Percentiles rank a stretch among this genome's conserved stretches.
Evolutionary conservation across 2,888 invertebrate genomes (phyloP).

Genomic region (Drosophila hamatofila): DNA sequence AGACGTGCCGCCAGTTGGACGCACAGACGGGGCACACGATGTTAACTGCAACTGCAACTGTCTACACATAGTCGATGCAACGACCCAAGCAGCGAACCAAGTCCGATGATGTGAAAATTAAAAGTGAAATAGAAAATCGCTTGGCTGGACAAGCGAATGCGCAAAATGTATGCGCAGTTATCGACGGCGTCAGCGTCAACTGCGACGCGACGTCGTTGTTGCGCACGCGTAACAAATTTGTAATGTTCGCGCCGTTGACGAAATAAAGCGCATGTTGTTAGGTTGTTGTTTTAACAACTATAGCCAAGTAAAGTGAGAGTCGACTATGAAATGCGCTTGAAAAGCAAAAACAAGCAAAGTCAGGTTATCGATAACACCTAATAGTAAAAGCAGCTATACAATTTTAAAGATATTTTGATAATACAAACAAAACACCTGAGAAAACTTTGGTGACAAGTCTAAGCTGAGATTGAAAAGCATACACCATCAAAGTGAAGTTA

Average conservation of each 20-base stretch:
- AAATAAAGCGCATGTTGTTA: conserved; percentile 27
- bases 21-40: conserved; percentile 36
- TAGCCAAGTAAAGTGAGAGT: conserved; percentile 7
- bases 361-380: conserved; percentile 11
- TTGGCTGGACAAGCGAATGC: conserved; percentile 37
- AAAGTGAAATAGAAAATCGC: conserved; percentile 48
- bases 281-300: conserved; percentile 1
- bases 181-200: conserved; percentile 3
- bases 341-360: not conserved
- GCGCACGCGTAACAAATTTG: conserved; percentile 73
- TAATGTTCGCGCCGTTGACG: conserved; percentile 58
- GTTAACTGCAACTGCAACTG: conserved; percentile 55
- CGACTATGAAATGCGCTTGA: conserved; percentile 39
- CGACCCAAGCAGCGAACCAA: conserved; percentile 12
- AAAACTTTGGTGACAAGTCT: too few relatives aligned
- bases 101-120: conserved; percentile 40
- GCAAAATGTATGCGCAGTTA: conserved; percentile 29
- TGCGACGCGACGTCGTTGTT: conserved; percentile 23
- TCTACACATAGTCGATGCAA: not conserved
- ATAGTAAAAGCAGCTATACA: not conserved
- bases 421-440: too few relatives aligned
- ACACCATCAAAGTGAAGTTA: too few relatives aligned
- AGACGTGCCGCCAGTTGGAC: conserved; percentile 61
- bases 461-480: too few relatives aligned
- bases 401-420: too few relatives aligned